Percentiles rank a stretch among this genome's conserved stretches.
Conservation (phyloP, 2,888 invertebrate genomes). For the Blastobasis adustella region DNA sequence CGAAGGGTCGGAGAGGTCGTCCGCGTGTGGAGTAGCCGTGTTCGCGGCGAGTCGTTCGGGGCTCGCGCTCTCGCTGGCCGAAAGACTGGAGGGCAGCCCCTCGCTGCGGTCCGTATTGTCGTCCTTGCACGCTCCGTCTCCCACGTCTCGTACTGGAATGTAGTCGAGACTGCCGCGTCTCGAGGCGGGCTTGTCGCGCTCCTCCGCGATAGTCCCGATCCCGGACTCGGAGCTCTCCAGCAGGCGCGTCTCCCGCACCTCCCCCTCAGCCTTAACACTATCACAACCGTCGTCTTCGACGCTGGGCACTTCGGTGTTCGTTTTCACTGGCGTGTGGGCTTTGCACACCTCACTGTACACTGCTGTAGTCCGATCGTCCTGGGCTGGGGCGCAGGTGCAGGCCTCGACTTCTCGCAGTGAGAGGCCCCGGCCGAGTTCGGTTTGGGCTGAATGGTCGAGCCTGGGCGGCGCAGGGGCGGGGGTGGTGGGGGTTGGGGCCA, state of each 20-base stretch:
- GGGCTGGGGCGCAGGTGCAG: constrained; percentile 42
- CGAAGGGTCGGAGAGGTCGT: constrained; percentile 79
- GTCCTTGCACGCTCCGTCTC: constrained; percentile 52
- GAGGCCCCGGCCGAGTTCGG: constrained; percentile 61
- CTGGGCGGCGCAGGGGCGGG: constrained; percentile 38
- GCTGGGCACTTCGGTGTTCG: constrained; percentile 31
- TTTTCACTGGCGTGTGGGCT: constrained; percentile 70
- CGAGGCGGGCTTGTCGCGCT: constrained; percentile 52
- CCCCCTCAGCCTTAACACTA: constrained; percentile 48
- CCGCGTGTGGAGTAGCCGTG: constrained; percentile 68
- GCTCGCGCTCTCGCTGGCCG: constrained; percentile 64
- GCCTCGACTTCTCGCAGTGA: constrained; percentile 59
- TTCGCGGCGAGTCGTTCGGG: constrained; percentile 60
- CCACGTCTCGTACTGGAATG: constrained; percentile 67
- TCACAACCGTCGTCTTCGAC: constrained; percentile 47
- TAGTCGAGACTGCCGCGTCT: constrained; percentile 65
- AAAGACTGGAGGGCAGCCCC: constrained; percentile 65
- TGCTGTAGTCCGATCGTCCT: constrained; percentile 25
- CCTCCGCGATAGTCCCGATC: constrained; percentile 43
- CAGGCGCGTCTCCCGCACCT: constrained; percentile 46
- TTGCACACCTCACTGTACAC: constrained; percentile 80
- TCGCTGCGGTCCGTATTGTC: constrained; percentile 67
- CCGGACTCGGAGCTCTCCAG: constrained; percentile 59
- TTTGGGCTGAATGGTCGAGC: constrained; percentile 63
- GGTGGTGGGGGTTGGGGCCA: constrained; percentile 20